A percentile compares a stretch with the other conserved stretches of the same genome.
These are phyloP conservation scores for Agonopterix alstromeriana DNA, from an alignment of 2,888 invertebrate species.

Conservation along the genomic window DNA sequence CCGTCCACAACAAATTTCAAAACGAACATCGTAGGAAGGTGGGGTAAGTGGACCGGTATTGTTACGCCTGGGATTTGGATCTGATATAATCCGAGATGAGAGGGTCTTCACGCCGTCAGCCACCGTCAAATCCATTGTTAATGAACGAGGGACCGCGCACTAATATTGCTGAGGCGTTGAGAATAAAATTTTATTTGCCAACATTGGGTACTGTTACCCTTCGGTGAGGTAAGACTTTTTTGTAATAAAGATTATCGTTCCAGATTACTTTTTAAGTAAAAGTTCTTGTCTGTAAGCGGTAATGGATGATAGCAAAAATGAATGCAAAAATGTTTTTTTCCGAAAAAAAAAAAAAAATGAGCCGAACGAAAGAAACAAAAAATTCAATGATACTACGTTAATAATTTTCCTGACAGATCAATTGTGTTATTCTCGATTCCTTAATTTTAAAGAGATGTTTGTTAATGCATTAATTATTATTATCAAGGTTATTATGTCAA, in stretches of 20 bases:
- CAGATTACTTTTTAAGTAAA: too few relatives aligned
- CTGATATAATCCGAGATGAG: slow-evolving; percentile 59
- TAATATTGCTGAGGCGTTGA: slow-evolving; percentile 17
- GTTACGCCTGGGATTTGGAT: slow-evolving; percentile 54
- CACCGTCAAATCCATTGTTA: slow-evolving; percentile 52
- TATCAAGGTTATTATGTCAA: too few relatives aligned
- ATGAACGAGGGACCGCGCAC: slow-evolving; percentile 41
- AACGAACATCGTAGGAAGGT: slow-evolving; percentile 42
- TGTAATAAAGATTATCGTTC: neutral
- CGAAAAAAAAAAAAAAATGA: too few relatives aligned
- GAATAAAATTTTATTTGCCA: slow-evolving; percentile 13
- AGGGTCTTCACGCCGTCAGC: slow-evolving; percentile 37
- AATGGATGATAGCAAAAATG: too few relatives aligned
- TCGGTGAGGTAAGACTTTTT: neutral
- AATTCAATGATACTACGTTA: too few relatives aligned
- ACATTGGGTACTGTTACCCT: neutral
- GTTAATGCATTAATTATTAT: too few relatives aligned
- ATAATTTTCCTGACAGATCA: too few relatives aligned
- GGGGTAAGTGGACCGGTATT: slow-evolving; percentile 42
- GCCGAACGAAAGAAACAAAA: too few relatives aligned
- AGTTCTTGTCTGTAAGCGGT: too few relatives aligned
- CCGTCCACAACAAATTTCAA: slow-evolving; percentile 29
- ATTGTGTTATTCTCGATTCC: too few relatives aligned
- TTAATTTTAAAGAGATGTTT: too few relatives aligned
- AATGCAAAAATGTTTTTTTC: too few relatives aligned